Evolutionary conservation across 2,113 vertebrate species (phyloP), one percentile per base, ranked within the genome.

Genomic region (Dendrocopos noguchii): DNA sequence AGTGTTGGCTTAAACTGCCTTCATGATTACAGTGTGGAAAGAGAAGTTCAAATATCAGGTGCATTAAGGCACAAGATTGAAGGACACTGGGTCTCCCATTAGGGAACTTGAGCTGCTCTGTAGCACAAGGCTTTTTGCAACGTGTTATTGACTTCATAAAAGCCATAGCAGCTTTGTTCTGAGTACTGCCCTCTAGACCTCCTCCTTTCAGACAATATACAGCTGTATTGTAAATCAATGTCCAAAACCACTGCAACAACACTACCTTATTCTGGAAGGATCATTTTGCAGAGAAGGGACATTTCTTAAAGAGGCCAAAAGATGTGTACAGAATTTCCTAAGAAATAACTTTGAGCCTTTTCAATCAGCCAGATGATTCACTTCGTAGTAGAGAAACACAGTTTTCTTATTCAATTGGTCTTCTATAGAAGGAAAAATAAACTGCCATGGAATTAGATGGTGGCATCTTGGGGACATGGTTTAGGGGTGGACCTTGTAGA

Each of bases 401-500:
- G 33, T 91, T 90, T 60, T 67, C 34, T 91, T 92, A 93, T 94
- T 92, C 65, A 89, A 77, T 97, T 53, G 31, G 42, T 94, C 10
- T 34, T 59, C 50, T 88, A 75, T 29, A 90, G 57, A 94, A 94
- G 73, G 73, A 93, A 96, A 86, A 90, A 93, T 91, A 95, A 94
- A 95, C 74, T 93, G 60, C 74, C 61, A 22, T 61, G 63, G 90
- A 97, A 96, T 95, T 96, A 96, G 80, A 83, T 87, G 63, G 78
- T 79, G 70, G 50, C 70, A 93, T 44, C 12, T 52, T 52, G 22
- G 50, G 50, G 50, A 52, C 22, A 52, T 52, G 50, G 50, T 52
- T 24, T 52, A 52, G 50, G 50, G 50, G 50, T 52, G 50, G 24
- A 52, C 50, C 9, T 25, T 52, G 22, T 25, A 25, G 50, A 52